Evolutionary conservation across 1,140 invertebrate species (phyloP).

Genomic region (Asobara japonica): DNA sequence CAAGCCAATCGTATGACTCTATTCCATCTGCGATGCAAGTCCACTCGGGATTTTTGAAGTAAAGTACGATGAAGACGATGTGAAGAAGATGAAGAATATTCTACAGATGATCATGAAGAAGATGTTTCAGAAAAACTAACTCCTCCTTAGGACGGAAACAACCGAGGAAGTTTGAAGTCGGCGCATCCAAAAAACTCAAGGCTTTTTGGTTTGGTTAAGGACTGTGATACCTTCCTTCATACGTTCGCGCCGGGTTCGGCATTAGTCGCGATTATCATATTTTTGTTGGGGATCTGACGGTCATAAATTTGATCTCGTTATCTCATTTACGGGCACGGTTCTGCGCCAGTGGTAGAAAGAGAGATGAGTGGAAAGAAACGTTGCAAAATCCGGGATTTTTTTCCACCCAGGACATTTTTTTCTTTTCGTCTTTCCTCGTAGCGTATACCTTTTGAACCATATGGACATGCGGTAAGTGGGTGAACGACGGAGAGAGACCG

Average conservation of each 20-base stretch:
- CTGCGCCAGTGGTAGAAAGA: slow-evolving; percentile 27
- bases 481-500: slow-evolving; percentile 29
- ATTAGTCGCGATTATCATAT: slow-evolving; percentile 66
- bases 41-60: neutral
- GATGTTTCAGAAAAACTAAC: neutral
- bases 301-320: slow-evolving; percentile 69
- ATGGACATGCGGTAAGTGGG: neutral
- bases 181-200: neutral
- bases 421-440: neutral
- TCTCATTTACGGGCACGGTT: slow-evolving; percentile 60
- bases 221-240: slow-evolving; percentile 21
- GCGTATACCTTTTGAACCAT: slow-evolving; percentile 15
- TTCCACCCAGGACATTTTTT: neutral
- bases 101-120: no score
- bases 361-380: slow-evolving; percentile 37
- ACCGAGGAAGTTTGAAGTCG: neutral
- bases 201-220: neutral
- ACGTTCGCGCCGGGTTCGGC: slow-evolving; percentile 45
- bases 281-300: slow-evolving; percentile 59
- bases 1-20: neutral
- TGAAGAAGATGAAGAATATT: neutral
- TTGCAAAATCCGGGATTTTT: slow-evolving; percentile 13
- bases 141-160: neutral
- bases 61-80: neutral
- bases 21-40: neutral